Base-by-base conservation (phyloP, 2,113 vertebrate species). In the Microcebus tavaratra region DNA sequence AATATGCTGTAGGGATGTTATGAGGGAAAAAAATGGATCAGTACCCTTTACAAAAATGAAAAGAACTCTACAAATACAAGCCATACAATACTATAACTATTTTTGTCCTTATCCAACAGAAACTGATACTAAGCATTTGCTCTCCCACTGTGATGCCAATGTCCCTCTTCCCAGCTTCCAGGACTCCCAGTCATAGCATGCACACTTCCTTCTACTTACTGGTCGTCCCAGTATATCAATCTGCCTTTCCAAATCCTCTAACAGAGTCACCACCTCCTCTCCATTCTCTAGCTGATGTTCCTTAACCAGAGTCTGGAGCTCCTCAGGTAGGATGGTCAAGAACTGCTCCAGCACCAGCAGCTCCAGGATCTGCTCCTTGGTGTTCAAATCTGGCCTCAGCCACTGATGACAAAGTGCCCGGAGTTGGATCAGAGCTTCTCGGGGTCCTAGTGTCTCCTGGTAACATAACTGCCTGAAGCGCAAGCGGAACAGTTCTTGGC, bases 321-420 rank as follows among this genome's bases (percentile, higher is more conserved):
- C 96, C 48, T 11, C n/a, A 0, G 98, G 98, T 65, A 97, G 95
- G 59, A 98, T 98, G 90, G 67, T 97, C 75, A 98, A 21, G 82
- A 97, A 96, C 63, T 97, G 97, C 75, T 97, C 97, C 27, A 98
- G 84, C 81, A 98, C 98, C 39, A 97, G 45, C 27, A 97, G 59
- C 88, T 98, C 98, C 78, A 98, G 72, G 57, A 98, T 98, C 88
- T 97, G 97, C 67, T 98, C 98, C 48, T 98, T 98, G 83, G 86
- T 97, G 89, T 98, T 92, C 93, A 98, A 45, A 96, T 98, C 98
- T 17, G 98, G 98, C 76, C 97, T 90, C 8, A 98, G 89, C 97
- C 97, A 98, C 91, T 98, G 97, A 73, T 98, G 98, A 91, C 98
- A 98, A 48, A 98, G 96, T 4, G 95, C 98, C 2, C 97, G 97